phyloP scores from a whole-genome alignment of 2,113 vertebrate genomes.

The Plotosus lineatus region DNA sequence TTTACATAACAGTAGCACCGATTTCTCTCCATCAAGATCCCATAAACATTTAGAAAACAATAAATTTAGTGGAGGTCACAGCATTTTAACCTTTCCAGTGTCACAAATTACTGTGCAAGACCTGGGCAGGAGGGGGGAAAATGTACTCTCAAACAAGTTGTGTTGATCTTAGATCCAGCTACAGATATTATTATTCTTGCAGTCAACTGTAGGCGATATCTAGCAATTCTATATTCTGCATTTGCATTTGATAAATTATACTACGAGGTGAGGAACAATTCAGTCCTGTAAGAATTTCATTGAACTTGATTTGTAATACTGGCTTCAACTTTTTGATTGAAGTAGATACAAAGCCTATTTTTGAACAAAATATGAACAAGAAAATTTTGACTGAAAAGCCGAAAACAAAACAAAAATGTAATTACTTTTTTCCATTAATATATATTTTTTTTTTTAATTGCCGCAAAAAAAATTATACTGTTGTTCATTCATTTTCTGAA shows the following conservation, averaged over 20 bases:
- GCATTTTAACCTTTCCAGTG: constrained; percentile 31
- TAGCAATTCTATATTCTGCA: not conserved
- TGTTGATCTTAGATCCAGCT: not conserved
- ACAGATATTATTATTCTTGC: not conserved
- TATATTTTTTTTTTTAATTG: no score
- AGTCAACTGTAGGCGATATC: not conserved
- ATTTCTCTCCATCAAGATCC: constrained; percentile 2
- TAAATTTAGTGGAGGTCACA: not conserved
- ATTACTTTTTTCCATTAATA: no score
- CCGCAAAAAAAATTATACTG: no score
- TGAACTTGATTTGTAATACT: not conserved
- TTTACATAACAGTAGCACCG: not conserved
- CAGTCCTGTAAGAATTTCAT: not conserved
- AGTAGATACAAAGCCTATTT: not conserved
- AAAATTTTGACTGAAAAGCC: not conserved
- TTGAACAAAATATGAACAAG: not conserved
- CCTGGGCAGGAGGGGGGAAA: not conserved
- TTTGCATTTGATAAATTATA: not conserved
- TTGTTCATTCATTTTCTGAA: no score
- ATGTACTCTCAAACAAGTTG: constrained; percentile 13
- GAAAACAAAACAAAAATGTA: no score
- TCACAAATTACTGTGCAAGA: constrained; percentile 17
- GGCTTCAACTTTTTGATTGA: not conserved
- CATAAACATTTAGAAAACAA: constrained; percentile 3
- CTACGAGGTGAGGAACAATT: not conserved